Evolutionary conservation across 2,113 vertebrate species (phyloP).

Genomic region (Cariama cristata): DNA sequence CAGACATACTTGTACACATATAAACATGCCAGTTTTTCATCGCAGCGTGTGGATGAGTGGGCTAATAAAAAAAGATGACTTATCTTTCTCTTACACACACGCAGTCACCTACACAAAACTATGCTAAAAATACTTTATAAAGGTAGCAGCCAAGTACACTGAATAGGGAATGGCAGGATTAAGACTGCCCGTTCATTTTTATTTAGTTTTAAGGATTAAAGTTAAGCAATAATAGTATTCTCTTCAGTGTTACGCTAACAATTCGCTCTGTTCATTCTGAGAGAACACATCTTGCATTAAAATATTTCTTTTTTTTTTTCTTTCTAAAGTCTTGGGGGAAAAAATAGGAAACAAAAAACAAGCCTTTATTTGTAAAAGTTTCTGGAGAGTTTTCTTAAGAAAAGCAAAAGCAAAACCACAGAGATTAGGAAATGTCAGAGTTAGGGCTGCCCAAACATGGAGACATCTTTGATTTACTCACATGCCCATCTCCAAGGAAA

Average conservation of each 20-base stretch:
- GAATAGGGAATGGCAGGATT: not conserved
- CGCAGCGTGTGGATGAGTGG: not conserved
- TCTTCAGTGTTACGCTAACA: not conserved
- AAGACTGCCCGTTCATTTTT: not conserved
- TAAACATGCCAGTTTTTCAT: not conserved
- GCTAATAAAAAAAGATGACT: conserved; percentile 25
- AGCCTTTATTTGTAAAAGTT: not conserved
- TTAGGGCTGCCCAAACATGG: not conserved
- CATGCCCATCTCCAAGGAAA: not conserved
- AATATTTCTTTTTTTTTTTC: not conserved
- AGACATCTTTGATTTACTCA: not conserved
- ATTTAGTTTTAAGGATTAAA: not conserved
- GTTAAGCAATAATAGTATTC: conserved; percentile 38
- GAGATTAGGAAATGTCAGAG: not conserved
- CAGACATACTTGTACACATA: conserved; percentile 40
- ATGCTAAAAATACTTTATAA: conserved; percentile 33
- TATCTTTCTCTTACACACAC: conserved; percentile 39
- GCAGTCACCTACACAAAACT: conserved; percentile 59
- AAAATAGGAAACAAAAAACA: conserved; percentile 22
- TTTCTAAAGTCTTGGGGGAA: not conserved
- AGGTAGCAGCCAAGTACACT: conserved; percentile 5
- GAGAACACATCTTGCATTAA: not conserved
- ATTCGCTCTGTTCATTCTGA: conserved; percentile 23
- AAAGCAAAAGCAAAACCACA: not conserved
- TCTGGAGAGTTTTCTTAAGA: not conserved